Percentiles rank a stretch among this genome's conserved stretches.
phyloP scores from a whole-genome alignment of 2,113 vertebrate species.

The Chloropsis hardwickii region DNA sequence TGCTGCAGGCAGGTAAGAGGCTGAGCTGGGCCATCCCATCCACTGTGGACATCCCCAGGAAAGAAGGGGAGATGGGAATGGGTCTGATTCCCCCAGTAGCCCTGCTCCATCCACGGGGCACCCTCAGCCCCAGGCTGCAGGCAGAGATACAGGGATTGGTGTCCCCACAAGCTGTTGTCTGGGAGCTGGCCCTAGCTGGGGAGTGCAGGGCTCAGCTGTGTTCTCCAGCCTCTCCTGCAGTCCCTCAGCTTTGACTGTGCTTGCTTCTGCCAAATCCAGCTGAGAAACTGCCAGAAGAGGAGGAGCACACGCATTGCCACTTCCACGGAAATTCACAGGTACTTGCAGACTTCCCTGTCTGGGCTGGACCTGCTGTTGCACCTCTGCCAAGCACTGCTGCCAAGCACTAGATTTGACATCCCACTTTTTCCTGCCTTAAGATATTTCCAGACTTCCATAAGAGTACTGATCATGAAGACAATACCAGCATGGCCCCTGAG shows the following conservation, averaged over 20 bases:
- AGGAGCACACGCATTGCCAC: fast-evolving
- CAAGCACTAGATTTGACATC: not conserved
- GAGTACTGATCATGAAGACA: not conserved
- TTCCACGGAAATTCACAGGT: not conserved
- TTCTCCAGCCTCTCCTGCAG: not conserved
- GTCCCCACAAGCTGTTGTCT: not conserved
- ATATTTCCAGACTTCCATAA: not conserved
- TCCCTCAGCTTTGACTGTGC: not conserved
- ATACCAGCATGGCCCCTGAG: too few relatives aligned
- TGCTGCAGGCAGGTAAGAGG: not conserved
- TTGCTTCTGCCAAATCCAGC: not conserved
- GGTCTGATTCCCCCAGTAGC: not conserved
- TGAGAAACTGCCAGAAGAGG: not conserved
- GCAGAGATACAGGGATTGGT: not conserved
- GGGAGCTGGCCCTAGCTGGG: not conserved
- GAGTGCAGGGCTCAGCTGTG: not conserved
- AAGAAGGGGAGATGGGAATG: not conserved
- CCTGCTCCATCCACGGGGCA: not conserved
- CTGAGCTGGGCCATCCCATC: not conserved
- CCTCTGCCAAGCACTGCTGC: not conserved
- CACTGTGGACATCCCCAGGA: not conserved
- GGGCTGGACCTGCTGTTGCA: not conserved
- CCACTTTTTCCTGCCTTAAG: not conserved
- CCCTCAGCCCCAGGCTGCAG: not conserved
- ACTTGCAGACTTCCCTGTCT: not conserved